These are phyloP conservation scores for Nymphalis c-album DNA, from an alignment of 2,888 invertebrate genomes.

Conservation along the genomic window DNA sequence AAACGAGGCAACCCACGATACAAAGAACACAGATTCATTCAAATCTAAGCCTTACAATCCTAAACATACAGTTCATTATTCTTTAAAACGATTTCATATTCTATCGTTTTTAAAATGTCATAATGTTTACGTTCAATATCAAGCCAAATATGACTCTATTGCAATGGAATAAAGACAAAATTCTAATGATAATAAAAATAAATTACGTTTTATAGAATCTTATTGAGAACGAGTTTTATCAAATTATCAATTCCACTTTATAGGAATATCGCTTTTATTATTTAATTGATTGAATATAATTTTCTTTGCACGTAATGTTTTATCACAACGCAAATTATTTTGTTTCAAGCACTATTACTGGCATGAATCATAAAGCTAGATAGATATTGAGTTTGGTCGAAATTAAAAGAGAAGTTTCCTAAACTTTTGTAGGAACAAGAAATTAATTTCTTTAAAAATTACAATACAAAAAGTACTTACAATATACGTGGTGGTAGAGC, in stretches of 20 bases:
- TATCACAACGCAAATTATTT: slow-evolving; percentile 3
- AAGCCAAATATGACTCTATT: background rate
- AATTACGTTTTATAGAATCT: slow-evolving; percentile 3
- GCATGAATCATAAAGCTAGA: background rate
- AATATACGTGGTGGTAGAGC: too few relatives aligned
- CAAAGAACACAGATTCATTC: slow-evolving; percentile 1
- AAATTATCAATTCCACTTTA: background rate
- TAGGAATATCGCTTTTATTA: background rate
- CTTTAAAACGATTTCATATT: background rate
- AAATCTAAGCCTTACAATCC: background rate
- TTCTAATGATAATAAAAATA: background rate
- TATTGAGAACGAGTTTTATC: slow-evolving; percentile 13
- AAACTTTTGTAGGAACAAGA: too few relatives aligned
- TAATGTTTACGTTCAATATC: background rate
- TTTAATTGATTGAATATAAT: background rate
- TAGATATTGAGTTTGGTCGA: too few relatives aligned
- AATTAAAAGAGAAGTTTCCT: too few relatives aligned
- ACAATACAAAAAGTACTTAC: too few relatives aligned
- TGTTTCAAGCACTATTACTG: background rate
- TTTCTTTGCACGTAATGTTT: background rate
- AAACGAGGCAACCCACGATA: slow-evolving; percentile 17
- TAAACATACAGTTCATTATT: slow-evolving; percentile 8
- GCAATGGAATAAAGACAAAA: background rate
- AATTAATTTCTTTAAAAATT: too few relatives aligned
- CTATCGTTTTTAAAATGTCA: too few relatives aligned